Base-by-base conservation (phyloP, 2,797 vertebrate species). In the Varecia variegata region DNA sequence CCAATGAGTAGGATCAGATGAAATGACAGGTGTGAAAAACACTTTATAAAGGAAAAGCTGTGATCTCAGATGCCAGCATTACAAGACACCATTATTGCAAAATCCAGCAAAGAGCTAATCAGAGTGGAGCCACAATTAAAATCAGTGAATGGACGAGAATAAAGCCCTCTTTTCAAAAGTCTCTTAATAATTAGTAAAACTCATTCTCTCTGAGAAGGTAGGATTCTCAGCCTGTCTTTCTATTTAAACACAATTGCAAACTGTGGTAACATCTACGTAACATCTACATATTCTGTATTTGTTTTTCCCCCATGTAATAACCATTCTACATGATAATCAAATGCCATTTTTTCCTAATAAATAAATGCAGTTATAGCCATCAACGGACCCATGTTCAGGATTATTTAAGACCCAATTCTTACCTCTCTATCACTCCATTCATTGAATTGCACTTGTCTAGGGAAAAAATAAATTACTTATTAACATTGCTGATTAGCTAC, bases 391-490 rank as follows among this genome's bases (percentile, higher is more conserved):
- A 45, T 21, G 2, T 79, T 84, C 11, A 70, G 56, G 67, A 87
- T 15, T 83, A 80, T 47, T 83, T 90, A 88, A 62, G 17, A 79
- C 62, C 81, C 43, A 67, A 4, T 67, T 85, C 30, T 88, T 80
- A 32, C 13, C 7, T 88, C 11, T 9, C 2, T 56, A 15, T 40
- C 43, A 62, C 5, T 12, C 32, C 43, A 56, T 83, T 32, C 40
- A 43, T 73, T 90, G 58, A 80, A 50, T 74, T 84, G 10, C 11
- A 62, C 15, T 62, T 43, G 18, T 18, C 27, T 43, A 74, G 32
- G 25, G 6, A 76, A 90, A 79, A 81, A 18, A 79, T 68, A 68
- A 80, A 80, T 92, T 95, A 68, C 83, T 89, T 67, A 73, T 89
- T 94, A 71, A 30, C 47, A 54, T 45, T 90, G 43, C 68, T 65